Conservation (phyloP, 2,888 invertebrate genomes). For the Limnephilus lunatus region DNA sequence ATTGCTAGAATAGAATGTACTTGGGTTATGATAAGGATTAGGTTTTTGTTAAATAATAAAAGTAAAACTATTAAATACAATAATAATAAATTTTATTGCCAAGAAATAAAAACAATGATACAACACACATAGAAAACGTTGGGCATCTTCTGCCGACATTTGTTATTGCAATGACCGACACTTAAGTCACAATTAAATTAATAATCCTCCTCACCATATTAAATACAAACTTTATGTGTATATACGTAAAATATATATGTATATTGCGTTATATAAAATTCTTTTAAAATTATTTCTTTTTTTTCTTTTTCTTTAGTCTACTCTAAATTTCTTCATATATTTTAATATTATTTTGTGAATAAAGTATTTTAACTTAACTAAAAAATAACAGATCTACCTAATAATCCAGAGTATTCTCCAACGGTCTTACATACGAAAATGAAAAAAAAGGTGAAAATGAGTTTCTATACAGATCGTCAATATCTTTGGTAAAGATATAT, state of each 20-base stretch:
- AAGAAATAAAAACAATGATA: slow-evolving; percentile 65
- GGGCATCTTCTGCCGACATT: slow-evolving; percentile 51
- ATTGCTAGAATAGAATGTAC: slow-evolving; percentile 13
- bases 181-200: slow-evolving; percentile 56
- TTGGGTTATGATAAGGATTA: slow-evolving; percentile 36
- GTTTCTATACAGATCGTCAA: slow-evolving; percentile 46
- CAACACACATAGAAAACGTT: slow-evolving; percentile 64
- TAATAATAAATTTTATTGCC: slow-evolving; percentile 66
- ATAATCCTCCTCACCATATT: slow-evolving; percentile 61
- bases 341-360: slow-evolving; percentile 49
- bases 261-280: slow-evolving; percentile 55
- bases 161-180: slow-evolving; percentile 62
- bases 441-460: slow-evolving; percentile 15
- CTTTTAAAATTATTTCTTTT: slow-evolving; percentile 54
- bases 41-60: slow-evolving; percentile 53
- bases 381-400: slow-evolving; percentile 59
- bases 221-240: slow-evolving; percentile 59
- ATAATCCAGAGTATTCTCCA: slow-evolving; percentile 61
- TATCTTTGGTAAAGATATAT: slow-evolving; percentile 48
- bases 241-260: slow-evolving; percentile 56
- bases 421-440: slow-evolving; percentile 11
- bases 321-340: slow-evolving; percentile 53
- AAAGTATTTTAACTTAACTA: slow-evolving; percentile 49
- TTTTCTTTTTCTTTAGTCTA: slow-evolving; percentile 49
- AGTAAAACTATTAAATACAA: slow-evolving; percentile 56